Evolutionary conservation across 2,113 vertebrate species (phyloP).

Genomic region (Leuciscus idus): DNA sequence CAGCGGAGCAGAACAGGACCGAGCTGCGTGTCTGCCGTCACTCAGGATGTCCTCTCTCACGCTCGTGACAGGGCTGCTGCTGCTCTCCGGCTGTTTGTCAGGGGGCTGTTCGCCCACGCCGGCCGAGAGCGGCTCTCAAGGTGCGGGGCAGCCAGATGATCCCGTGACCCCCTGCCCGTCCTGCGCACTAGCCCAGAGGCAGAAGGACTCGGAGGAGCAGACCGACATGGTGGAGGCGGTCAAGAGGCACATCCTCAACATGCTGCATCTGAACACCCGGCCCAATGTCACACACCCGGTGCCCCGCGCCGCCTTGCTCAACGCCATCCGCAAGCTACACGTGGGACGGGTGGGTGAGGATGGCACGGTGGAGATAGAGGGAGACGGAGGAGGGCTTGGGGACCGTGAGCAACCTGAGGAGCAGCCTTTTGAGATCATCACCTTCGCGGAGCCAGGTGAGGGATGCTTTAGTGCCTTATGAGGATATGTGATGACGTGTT

Average conservation of each 20-base stretch:
- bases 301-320: conserved; percentile 91
- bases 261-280: conserved; percentile 93
- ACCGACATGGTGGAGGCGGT: conserved; percentile 96
- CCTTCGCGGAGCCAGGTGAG: conserved; percentile 87
- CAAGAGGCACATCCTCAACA: conserved; percentile 94
- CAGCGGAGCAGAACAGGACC: conserved; percentile 13
- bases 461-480: conserved; percentile 37
- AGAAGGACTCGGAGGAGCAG: conserved; percentile 79
- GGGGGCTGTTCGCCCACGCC: conserved; percentile 78
- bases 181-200: conserved; percentile 83
- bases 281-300: conserved; percentile 93
- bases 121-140: conserved; percentile 13
- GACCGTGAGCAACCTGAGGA: conserved; percentile 76
- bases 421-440: conserved; percentile 92
- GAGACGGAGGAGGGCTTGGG: conserved; percentile 73
- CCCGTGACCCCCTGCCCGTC: conserved; percentile 81
- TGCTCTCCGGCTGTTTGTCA: conserved; percentile 80
- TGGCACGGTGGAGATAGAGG: conserved; percentile 92
- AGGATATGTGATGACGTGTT: conserved; percentile 17
- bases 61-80: conserved; percentile 78
- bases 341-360: conserved; percentile 90
- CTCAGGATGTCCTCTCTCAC: conserved; percentile 65
- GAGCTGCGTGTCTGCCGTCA: conserved; percentile 25
- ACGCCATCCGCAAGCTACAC: conserved; percentile 93
- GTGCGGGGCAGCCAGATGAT: conserved; percentile 61